These are phyloP conservation scores for Perca schrenkii DNA, from an alignment of 2,113 vertebrate genomes.

Conservation along the genomic window DNA sequence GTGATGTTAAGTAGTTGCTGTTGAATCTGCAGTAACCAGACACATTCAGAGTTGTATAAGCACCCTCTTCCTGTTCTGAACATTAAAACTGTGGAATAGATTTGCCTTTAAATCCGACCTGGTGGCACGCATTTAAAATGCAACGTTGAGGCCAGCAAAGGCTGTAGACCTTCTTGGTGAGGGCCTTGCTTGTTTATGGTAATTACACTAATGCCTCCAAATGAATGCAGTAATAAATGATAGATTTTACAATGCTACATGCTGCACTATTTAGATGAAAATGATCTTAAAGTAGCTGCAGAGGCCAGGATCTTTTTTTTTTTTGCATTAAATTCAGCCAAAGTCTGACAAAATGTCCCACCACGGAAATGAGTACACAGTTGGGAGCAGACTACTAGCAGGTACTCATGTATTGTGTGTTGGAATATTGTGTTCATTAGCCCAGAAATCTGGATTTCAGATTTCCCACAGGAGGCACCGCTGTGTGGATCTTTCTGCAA, in stretches of 20 bases:
- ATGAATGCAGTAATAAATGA: constrained; percentile 9
- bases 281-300: constrained; percentile 10
- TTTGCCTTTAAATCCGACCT: not conserved
- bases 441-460: constrained; percentile 19
- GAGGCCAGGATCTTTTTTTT: constrained; percentile 6
- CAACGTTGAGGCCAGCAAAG: not conserved
- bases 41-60: not conserved
- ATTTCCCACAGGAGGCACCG: constrained; percentile 16
- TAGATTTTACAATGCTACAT: not conserved
- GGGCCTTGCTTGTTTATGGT: constrained; percentile 29
- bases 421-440: constrained; percentile 23
- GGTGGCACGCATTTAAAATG: not conserved
- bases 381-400: constrained; percentile 8
- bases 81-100: not conserved
- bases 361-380: constrained; percentile 9
- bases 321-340: not conserved
- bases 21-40: not conserved
- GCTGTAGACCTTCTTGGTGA: constrained; percentile 24
- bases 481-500: constrained; percentile 30
- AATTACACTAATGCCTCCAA: constrained; percentile 33
- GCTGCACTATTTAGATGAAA: constrained; percentile 4
- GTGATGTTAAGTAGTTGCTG: too few species aligned
- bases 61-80: not conserved
- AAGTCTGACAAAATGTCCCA: constrained; percentile 14
- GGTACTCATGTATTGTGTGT: constrained; percentile 15